phyloP scores from a whole-genome alignment of 2,888 invertebrate species.

The Cloeon dipterum region DNA sequence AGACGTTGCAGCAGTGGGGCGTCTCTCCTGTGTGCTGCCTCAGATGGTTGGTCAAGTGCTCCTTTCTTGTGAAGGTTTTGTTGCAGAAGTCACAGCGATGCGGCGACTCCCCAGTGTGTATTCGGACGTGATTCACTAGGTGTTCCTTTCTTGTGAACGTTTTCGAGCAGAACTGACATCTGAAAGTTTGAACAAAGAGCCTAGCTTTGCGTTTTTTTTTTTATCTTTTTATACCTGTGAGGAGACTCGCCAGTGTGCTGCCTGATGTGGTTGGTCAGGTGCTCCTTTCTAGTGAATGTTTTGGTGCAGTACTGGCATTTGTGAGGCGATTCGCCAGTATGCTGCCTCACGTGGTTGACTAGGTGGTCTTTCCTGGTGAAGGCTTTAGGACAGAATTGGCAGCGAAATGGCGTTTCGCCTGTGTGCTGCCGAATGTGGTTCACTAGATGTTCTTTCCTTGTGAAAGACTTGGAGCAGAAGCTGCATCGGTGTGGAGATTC shows the following conservation, averaged over 20 bases:
- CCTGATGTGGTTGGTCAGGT: slow-evolving; percentile 62
- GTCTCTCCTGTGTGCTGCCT: slow-evolving; percentile 49
- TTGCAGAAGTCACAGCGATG: slow-evolving; percentile 45
- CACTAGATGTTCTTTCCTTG: slow-evolving; percentile 63
- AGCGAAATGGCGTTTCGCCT: slow-evolving; percentile 46
- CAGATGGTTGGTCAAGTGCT: slow-evolving; percentile 45
- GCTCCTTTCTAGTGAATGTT: slow-evolving; percentile 26
- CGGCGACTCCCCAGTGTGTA: slow-evolving; percentile 34
- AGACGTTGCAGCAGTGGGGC: slow-evolving; percentile 46
- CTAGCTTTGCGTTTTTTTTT: too few species aligned
- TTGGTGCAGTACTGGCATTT: slow-evolving; percentile 64
- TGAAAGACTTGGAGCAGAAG: slow-evolving; percentile 70
- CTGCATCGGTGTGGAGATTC: slow-evolving; percentile 70
- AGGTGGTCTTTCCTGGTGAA: slow-evolving; percentile 68
- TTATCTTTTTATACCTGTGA: too few species aligned
- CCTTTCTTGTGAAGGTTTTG: slow-evolving; percentile 46
- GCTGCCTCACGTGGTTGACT: slow-evolving; percentile 46
- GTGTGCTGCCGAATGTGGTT: slow-evolving; percentile 68
- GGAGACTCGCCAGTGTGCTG: slow-evolving; percentile 77
- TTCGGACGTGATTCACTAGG: slow-evolving; percentile 58
- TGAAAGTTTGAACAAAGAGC: too few species aligned
- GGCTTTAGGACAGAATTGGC: slow-evolving; percentile 66
- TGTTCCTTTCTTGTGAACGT: slow-evolving; percentile 72
- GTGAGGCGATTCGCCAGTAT: slow-evolving; percentile 61
- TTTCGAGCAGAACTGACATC: slow-evolving; percentile 64